phyloP scores from a whole-genome alignment of 1,140 invertebrate species.

The Melipona quadrifasciata region DNA sequence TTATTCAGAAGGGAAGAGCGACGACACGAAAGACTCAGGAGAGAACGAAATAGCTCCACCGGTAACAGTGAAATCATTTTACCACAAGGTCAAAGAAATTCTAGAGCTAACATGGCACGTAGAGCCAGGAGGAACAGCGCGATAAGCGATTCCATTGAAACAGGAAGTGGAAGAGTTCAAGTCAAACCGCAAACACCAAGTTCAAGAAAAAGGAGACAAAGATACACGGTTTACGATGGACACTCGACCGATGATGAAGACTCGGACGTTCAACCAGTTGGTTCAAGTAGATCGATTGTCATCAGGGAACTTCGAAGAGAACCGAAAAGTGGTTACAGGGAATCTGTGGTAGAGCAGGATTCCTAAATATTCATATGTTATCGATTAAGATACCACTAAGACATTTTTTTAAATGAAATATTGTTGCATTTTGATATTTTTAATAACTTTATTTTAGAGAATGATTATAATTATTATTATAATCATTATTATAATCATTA shows the following conservation, averaged over 20 bases:
- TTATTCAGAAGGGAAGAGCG: slow-evolving; percentile 71
- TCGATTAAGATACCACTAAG: neutral
- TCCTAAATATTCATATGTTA: slow-evolving; percentile 22
- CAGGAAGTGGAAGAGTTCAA: slow-evolving; percentile 57
- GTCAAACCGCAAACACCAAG: slow-evolving; percentile 69
- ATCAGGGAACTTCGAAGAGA: slow-evolving; percentile 70
- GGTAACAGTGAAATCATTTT: slow-evolving; percentile 18
- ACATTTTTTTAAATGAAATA: slow-evolving; percentile 10
- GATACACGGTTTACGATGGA: slow-evolving; percentile 47
- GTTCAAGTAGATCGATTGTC: slow-evolving; percentile 51
- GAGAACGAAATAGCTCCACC: slow-evolving; percentile 49
- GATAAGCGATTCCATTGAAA: slow-evolving; percentile 48
- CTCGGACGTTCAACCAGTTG: slow-evolving; percentile 67
- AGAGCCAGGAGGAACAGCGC: slow-evolving; percentile 29
- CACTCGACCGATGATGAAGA: slow-evolving; percentile 79
- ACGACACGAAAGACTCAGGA: slow-evolving; percentile 60
- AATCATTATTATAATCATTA: neutral
- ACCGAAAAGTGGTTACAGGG: slow-evolving; percentile 67
- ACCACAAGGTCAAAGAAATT: slow-evolving; percentile 18
- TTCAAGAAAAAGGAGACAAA: slow-evolving; percentile 64
- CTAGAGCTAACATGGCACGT: neutral
- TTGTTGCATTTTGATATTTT: slow-evolving; percentile 10
- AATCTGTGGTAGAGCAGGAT: slow-evolving; percentile 46
- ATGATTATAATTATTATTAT: neutral
- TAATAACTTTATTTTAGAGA: neutral